Evolutionary conservation across 2,113 vertebrate species (phyloP).

Genomic region (Dipodomys stephensi): DNA sequence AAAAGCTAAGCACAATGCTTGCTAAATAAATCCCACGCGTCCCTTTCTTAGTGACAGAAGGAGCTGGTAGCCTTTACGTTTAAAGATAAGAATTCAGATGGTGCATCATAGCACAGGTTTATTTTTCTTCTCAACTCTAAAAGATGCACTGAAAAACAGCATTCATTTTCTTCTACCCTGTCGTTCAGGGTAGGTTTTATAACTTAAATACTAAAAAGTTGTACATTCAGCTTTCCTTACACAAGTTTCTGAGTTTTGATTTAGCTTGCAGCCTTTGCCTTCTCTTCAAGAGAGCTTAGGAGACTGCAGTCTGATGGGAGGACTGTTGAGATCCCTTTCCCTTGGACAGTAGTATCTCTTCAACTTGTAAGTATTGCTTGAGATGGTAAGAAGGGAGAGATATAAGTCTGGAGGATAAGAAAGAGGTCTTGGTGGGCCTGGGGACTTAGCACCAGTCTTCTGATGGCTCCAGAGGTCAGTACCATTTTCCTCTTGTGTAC

Average conservation of each 20-base stretch:
- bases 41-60: constrained; percentile 34
- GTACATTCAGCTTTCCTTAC: neutral
- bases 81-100: constrained; percentile 42
- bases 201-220: neutral
- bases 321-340: neutral
- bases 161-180: constrained; percentile 43
- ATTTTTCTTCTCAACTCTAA: neutral
- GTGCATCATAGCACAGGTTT: neutral
- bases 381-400: fast-evolving
- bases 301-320: neutral
- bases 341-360: neutral
- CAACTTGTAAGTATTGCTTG: neutral
- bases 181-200: neutral
- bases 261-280: constrained; percentile 4
- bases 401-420: neutral
- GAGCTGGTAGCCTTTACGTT: neutral
- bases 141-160: no score
- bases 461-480: neutral
- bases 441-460: neutral
- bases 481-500: neutral
- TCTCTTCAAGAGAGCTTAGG: neutral
- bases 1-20: constrained; percentile 32
- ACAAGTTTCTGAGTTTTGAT: neutral
- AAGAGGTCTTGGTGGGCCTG: neutral
- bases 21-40: constrained; percentile 6